These are phyloP conservation scores for Allygus modestus DNA, from an alignment of 2,888 invertebrate genomes.

Conservation along the genomic window DNA sequence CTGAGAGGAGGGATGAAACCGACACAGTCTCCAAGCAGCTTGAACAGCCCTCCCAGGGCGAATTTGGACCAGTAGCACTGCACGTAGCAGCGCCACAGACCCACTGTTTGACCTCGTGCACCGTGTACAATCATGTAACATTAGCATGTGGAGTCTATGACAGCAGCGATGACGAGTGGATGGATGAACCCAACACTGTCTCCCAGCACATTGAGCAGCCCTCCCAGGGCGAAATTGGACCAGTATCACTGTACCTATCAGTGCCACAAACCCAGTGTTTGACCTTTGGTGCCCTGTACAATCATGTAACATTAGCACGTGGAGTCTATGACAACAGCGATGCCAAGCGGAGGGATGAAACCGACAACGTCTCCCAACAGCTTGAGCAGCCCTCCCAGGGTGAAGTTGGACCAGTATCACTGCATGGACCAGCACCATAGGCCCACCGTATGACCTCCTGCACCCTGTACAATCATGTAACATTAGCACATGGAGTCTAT, in stretches of 20 bases:
- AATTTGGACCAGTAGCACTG: constrained; percentile 85
- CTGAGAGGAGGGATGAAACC: constrained; percentile 88
- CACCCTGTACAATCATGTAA: constrained; percentile 73
- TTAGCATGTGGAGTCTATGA: constrained; percentile 85
- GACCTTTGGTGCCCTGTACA: neutral
- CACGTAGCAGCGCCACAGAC: constrained; percentile 84
- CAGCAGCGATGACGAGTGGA: constrained; percentile 86
- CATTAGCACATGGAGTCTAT: too few relatives aligned
- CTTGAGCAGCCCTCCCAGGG: constrained; percentile 85
- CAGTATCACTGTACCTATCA: constrained; percentile 84
- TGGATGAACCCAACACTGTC: constrained; percentile 86
- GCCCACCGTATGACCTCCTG: constrained; percentile 71
- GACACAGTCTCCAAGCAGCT: constrained; percentile 85
- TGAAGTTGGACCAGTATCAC: constrained; percentile 85
- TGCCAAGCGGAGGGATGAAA: constrained; percentile 86
- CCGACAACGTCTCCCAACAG: constrained; percentile 85
- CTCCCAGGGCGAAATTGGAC: constrained; percentile 85
- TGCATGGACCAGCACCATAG: constrained; percentile 84
- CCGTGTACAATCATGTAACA: constrained; percentile 73
- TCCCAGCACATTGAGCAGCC: constrained; percentile 84
- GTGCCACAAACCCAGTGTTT: constrained; percentile 78
- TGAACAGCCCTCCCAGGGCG: constrained; percentile 84
- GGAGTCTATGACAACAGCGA: constrained; percentile 85
- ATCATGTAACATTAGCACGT: too few relatives aligned
- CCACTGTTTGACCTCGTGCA: constrained; percentile 69